Evolutionary conservation across 2,888 invertebrate species (phyloP).

Genomic region (Drosophila colorata): DNA sequence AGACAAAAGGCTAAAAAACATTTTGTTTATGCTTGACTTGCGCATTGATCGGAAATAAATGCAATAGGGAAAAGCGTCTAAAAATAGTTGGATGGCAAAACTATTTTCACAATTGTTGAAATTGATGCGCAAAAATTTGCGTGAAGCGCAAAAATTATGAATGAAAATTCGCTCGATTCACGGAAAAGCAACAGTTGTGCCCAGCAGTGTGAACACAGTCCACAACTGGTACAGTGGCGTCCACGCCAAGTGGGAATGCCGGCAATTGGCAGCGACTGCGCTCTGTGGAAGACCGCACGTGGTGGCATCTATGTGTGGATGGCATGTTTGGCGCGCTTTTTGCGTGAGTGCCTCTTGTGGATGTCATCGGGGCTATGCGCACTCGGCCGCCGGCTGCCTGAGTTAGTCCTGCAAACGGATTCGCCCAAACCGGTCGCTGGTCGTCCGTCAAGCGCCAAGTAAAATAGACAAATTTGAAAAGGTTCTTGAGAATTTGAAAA

Average conservation of each 20-base stretch:
- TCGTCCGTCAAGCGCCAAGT: slow-evolving; percentile 17
- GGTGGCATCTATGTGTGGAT: slow-evolving; percentile 59
- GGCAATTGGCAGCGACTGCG: slow-evolving; percentile 30
- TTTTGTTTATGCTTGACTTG: background rate
- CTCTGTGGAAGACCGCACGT: slow-evolving; percentile 40
- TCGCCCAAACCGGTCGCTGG: slow-evolving; percentile 61
- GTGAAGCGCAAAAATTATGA: slow-evolving; percentile 26
- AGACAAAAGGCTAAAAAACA: slow-evolving; percentile 4
- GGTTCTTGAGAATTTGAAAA: slow-evolving; percentile 9
- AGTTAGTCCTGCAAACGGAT: slow-evolving; percentile 74
- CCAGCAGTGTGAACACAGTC: slow-evolving; percentile 14
- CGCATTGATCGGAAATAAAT: background rate
- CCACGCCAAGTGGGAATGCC: background rate
- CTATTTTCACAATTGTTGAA: slow-evolving; percentile 15
- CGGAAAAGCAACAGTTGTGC: slow-evolving; percentile 49
- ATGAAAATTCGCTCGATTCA: slow-evolving; percentile 41
- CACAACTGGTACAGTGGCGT: slow-evolving; percentile 19
- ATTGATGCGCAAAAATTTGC: slow-evolving; percentile 17
- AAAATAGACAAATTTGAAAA: slow-evolving; percentile 6
- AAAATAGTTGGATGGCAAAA: slow-evolving; percentile 10
- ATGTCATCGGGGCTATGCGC: slow-evolving; percentile 28
- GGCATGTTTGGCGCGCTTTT: slow-evolving; percentile 61
- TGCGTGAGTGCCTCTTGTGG: slow-evolving; percentile 32
- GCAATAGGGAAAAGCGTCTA: background rate
- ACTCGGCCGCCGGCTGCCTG: slow-evolving; percentile 44